Conservation (phyloP, 2,888 invertebrate genomes). For the Hydropsyche betteni region DNA sequence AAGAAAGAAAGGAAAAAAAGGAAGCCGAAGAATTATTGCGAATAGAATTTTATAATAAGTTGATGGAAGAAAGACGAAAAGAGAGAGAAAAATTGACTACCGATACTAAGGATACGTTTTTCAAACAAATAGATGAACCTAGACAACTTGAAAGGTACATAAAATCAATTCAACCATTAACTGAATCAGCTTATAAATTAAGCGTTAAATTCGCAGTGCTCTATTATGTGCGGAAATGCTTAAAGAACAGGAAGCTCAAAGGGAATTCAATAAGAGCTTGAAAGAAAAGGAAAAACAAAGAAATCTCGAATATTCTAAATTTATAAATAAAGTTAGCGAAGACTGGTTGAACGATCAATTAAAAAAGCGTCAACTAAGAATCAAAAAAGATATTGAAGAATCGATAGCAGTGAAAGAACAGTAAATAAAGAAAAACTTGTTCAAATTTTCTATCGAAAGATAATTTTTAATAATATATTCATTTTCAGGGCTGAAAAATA, state of each 20-base stretch:
- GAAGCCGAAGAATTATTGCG: slow-evolving; percentile 14
- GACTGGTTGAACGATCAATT: slow-evolving; percentile 52
- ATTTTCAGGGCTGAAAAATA: slow-evolving; percentile 52
- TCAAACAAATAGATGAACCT: slow-evolving; percentile 64
- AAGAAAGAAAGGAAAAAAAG: slow-evolving; percentile 38
- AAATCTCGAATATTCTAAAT: slow-evolving; percentile 53
- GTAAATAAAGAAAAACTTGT: slow-evolving; percentile 39
- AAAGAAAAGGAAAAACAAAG: slow-evolving; percentile 55
- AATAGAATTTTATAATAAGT: slow-evolving; percentile 44
- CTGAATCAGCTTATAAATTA: background rate
- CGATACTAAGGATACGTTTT: slow-evolving; percentile 61
- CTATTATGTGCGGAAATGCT: slow-evolving; percentile 62
- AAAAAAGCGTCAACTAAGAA: slow-evolving; percentile 48
- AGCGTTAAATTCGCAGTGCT: slow-evolving; percentile 56
- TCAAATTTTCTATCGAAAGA: background rate
- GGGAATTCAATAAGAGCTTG: slow-evolving; percentile 58
- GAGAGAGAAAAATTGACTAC: slow-evolving; percentile 59
- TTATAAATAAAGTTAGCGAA: slow-evolving; percentile 53
- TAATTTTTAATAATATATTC: slow-evolving; percentile 30
- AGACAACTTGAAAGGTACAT: slow-evolving; percentile 60
- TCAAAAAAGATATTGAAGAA: slow-evolving; percentile 52
- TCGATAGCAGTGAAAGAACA: slow-evolving; percentile 49
- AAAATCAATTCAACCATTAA: background rate
- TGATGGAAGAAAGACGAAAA: slow-evolving; percentile 42
- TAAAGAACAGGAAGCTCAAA: slow-evolving; percentile 61